phyloP scores from a whole-genome alignment of 2,113 vertebrate species.

The Henicopernis longicauda region DNA sequence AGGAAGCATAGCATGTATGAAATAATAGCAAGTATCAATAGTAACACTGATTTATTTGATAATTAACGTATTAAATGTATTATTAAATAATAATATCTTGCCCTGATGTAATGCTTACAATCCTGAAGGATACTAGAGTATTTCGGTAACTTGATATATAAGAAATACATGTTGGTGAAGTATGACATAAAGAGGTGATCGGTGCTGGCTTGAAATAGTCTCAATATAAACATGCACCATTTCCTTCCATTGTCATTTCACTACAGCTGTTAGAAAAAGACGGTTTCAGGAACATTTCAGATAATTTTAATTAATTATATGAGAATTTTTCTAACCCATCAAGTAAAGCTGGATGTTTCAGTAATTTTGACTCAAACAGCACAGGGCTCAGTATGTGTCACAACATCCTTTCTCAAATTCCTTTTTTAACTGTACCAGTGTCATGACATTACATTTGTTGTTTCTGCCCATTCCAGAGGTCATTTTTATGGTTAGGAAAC shows the following conservation, averaged over 20 bases:
- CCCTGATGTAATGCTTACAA: not conserved
- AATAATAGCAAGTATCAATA: not conserved
- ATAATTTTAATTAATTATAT: not conserved
- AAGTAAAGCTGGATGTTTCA: not conserved
- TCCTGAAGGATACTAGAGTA: not conserved
- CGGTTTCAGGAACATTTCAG: not conserved
- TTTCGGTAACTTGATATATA: not conserved
- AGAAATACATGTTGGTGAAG: not conserved
- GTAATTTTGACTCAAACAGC: not conserved
- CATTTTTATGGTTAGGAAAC: not conserved
- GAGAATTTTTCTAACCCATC: not conserved
- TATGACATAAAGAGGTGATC: not conserved
- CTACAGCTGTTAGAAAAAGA: not conserved
- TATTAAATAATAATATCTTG: not conserved
- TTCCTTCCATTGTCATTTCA: not conserved
- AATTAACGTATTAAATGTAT: not conserved
- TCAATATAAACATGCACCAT: not conserved
- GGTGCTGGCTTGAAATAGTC: not conserved
- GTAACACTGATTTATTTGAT: not conserved
- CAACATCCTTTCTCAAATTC: not conserved
- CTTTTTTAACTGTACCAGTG: not conserved
- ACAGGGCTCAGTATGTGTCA: not conserved
- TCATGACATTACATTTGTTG: not conserved
- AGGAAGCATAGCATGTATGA: not conserved
- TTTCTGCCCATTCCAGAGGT: not conserved